Evolutionary conservation across 1,140 invertebrate genomes (phyloP).

Genomic region (Plectrocnemia conspersa): DNA sequence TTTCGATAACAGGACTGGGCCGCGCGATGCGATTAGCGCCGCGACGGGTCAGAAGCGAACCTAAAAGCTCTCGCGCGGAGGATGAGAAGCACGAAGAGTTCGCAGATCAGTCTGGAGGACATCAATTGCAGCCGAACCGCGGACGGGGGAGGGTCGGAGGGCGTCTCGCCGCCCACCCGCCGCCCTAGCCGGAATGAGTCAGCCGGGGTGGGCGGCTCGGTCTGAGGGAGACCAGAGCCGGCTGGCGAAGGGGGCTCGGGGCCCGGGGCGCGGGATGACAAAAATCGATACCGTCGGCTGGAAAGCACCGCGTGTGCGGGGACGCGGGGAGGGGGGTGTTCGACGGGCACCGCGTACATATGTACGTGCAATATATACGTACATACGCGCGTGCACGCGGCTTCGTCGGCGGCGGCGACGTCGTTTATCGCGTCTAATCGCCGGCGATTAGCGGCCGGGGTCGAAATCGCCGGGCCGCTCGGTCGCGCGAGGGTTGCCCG

Average conservation of each 20-base stretch:
- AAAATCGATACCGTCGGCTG: conserved; percentile 47
- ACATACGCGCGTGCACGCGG: not conserved
- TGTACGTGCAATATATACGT: conserved; percentile 8
- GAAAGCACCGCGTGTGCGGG: conserved; percentile 47
- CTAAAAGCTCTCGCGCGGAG: too few relatives aligned
- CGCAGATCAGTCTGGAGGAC: not conserved
- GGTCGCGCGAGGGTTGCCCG: too few relatives aligned
- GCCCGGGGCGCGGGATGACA: conserved; percentile 45
- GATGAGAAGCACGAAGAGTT: not conserved
- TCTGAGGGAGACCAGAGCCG: too few relatives aligned
- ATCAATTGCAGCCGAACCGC: conserved; percentile 12
- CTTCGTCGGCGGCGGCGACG: not conserved
- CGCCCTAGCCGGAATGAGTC: conserved; percentile 11
- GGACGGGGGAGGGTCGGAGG: conserved; percentile 5
- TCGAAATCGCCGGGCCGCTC: too few relatives aligned
- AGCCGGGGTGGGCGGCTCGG: conserved; percentile 44
- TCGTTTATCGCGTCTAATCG: not conserved
- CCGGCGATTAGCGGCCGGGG: too few relatives aligned
- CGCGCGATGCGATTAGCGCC: too few relatives aligned
- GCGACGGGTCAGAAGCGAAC: too few relatives aligned
- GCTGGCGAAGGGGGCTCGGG: conserved; percentile 41
- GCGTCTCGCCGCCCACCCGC: too few relatives aligned
- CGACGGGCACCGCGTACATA: conserved; percentile 31
- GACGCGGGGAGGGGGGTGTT: too few relatives aligned
- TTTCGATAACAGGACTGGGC: too few relatives aligned